Percentiles rank a stretch among this genome's conserved stretches.
phyloP scores from a whole-genome alignment of 2,113 vertebrate genomes.

The Spheniscus mendiculus region DNA sequence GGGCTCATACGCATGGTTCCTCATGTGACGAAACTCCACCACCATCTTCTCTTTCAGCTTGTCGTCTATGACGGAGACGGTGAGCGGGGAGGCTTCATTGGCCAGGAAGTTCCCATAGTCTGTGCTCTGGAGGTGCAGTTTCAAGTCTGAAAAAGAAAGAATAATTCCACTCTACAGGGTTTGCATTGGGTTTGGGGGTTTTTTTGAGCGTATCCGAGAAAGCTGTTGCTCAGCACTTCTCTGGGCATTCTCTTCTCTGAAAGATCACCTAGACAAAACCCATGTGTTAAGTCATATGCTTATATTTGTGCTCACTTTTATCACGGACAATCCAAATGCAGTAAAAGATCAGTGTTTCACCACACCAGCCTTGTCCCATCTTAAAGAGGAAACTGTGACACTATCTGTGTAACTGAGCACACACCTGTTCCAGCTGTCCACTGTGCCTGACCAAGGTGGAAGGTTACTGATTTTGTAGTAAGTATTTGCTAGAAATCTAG shows the following conservation, averaged over 20 bases:
- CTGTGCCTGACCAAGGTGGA: neutral
- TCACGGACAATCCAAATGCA: neutral
- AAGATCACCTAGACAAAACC: neutral
- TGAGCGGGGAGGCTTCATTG: conserved; percentile 94
- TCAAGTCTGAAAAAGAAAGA: conserved; percentile 83
- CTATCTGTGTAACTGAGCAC: neutral
- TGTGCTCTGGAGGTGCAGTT: conserved; percentile 96
- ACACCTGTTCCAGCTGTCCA: neutral
- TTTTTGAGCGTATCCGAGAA: neutral
- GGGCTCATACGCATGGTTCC: conserved; percentile 96
- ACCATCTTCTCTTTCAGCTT: conserved; percentile 99
- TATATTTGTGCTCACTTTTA: neutral
- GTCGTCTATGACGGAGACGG: conserved; percentile 95
- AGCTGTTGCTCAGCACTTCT: neutral
- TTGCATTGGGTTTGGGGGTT: neutral
- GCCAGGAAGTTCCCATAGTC: conserved; percentile 98
- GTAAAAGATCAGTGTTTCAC: neutral
- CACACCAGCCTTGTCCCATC: neutral
- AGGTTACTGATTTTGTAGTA: neutral
- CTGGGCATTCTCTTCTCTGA: neutral
- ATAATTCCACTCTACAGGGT: neutral
- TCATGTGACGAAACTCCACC: conserved; percentile 97
- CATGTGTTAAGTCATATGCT: neutral
- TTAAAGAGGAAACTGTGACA: neutral
- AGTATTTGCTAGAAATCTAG: neutral